Percentiles rank a stretch among this genome's conserved stretches.
These are phyloP conservation scores for Neomorphus geoffroyi DNA, from an alignment of 2,797 vertebrate genomes.

Conservation along the genomic window DNA sequence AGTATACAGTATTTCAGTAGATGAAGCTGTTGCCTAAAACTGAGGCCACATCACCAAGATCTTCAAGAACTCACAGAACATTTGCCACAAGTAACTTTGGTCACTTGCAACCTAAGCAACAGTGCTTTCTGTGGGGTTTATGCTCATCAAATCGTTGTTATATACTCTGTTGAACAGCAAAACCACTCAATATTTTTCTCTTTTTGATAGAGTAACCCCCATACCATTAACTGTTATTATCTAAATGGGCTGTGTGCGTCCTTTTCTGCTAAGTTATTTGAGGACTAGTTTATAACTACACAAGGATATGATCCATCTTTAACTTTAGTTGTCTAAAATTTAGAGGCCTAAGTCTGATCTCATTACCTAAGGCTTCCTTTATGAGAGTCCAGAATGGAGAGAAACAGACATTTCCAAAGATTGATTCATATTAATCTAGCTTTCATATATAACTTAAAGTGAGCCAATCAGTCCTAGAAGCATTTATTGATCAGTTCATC, in stretches of 20 bases:
- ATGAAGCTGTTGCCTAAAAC: neutral
- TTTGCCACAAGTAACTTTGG: neutral
- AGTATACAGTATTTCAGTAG: neutral
- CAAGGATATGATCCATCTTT: neutral
- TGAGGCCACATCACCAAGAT: neutral
- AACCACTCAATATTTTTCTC: neutral
- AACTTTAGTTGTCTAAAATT: neutral
- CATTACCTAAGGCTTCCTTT: neutral
- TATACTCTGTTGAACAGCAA: neutral
- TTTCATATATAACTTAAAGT: conserved; percentile 3
- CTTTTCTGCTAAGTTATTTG: neutral
- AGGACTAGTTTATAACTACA: neutral
- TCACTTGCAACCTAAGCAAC: neutral
- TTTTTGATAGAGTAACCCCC: neutral
- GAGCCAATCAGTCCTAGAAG: neutral
- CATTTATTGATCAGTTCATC: conserved; percentile 13
- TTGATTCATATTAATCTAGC: neutral
- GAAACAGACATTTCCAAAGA: neutral
- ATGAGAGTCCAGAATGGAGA: neutral
- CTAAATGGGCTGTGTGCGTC: neutral
- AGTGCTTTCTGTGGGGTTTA: neutral
- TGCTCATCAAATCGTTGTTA: neutral
- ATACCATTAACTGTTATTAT: neutral
- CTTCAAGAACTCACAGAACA: neutral
- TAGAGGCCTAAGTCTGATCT: neutral